Evolutionary conservation across 2,888 invertebrate species (phyloP), one percentile per base, ranked within the genome.

Genomic region (Scaptomyza parva): DNA sequence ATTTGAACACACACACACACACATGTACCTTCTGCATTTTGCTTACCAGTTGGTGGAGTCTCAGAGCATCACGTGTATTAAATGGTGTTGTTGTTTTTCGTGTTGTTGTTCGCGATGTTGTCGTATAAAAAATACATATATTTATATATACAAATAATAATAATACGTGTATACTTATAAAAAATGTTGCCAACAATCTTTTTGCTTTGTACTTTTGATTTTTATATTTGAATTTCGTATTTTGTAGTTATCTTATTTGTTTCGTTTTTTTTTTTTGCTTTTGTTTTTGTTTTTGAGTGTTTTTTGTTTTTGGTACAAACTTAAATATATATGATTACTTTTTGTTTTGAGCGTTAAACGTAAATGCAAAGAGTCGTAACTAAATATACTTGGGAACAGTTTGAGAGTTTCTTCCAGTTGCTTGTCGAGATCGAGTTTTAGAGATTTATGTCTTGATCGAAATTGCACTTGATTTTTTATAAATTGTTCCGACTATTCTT

Each of bases 161-260:
- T 75, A 85, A 82, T 82, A 75, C 76, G 60, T 73, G 70, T 73
- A 60, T 65, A 73, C 65, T 76, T 86, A 80, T 82, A 86, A 83
- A 83, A 37, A 83, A 83, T 78, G 84, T 83, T 83, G 86, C 82
- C 82, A 83, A 83, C 82, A 86, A 83, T 83, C 84, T 86, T 82
- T 85, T 72, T 83, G 67, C 84, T 83, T 83, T 83, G 86, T 86
- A 83, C 86, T 83, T 83, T 83, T 80, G 86, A 83, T 86, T 83
- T 83, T 83, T 80, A 64, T 65, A 68, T 77, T 82, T 79, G 71
- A 82, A 80, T 85, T 81, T 74, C 47, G 70, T 75, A 48, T 74
- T 64, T 59, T 66, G 52, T 73, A 62, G 59, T 54, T 61, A 40
- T 20, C 41, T 40, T 37, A 37, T 69, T 60, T 45, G 44, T n/a